Conservation (phyloP, 2,888 invertebrate species). For the Orchesellides sinensis region DNA sequence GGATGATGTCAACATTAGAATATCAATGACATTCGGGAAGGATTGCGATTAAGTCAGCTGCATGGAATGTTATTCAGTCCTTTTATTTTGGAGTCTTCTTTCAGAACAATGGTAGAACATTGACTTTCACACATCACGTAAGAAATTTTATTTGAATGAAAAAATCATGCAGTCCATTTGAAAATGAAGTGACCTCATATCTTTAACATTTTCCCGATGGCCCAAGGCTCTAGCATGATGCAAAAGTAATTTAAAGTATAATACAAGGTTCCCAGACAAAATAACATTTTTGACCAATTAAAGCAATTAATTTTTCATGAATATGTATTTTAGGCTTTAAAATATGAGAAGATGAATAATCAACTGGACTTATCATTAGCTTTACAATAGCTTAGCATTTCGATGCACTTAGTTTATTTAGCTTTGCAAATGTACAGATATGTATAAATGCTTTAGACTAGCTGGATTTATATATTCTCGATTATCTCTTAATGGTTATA, state of each 20-base stretch:
- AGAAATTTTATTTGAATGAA: too few relatives aligned
- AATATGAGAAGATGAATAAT: slow-evolving; percentile 31
- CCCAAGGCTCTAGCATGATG: too few relatives aligned
- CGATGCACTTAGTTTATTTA: too few relatives aligned
- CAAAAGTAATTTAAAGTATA: too few relatives aligned
- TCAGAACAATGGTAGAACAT: neutral
- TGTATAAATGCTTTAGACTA: neutral
- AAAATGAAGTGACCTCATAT: too few relatives aligned
- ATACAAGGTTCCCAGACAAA: too few relatives aligned
- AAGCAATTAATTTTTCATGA: slow-evolving; percentile 59
- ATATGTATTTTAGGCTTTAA: slow-evolving; percentile 56
- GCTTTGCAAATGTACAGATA: too few relatives aligned
- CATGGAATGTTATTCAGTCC: slow-evolving; percentile 30
- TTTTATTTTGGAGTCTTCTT: slow-evolving; percentile 29
- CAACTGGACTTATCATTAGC: neutral
- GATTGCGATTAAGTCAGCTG: slow-evolving; percentile 37
- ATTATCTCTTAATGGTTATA: neutral
- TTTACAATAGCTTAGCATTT: too few relatives aligned
- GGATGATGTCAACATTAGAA: slow-evolving; percentile 53
- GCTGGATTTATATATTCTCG: neutral
- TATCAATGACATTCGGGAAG: slow-evolving; percentile 43
- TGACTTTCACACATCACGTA: neutral
- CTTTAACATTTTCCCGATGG: too few relatives aligned
- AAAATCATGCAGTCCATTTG: too few relatives aligned
- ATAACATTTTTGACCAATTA: slow-evolving; percentile 54